These are phyloP conservation scores for Parthenolecanium corni DNA, from an alignment of 2,888 invertebrate species.

Conservation along the genomic window DNA sequence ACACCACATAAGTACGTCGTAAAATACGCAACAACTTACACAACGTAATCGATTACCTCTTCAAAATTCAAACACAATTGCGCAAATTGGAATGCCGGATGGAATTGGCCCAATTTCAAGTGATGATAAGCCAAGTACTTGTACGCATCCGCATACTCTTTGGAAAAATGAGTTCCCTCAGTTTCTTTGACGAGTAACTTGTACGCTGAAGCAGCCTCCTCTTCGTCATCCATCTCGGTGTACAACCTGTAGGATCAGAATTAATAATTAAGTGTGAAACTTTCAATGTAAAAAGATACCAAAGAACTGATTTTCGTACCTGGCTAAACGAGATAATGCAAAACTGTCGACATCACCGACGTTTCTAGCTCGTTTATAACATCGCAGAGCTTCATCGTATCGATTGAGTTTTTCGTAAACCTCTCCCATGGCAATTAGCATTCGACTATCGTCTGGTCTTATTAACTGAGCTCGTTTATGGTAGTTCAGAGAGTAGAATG, in stretches of 20 bases:
- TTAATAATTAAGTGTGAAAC: not conserved
- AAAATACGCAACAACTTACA: not conserved
- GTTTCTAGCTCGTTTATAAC: constrained; percentile 90
- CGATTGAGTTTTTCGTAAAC: constrained; percentile 89
- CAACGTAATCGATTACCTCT: constrained; percentile 2
- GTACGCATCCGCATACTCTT: constrained; percentile 72
- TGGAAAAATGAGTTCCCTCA: constrained; percentile 44
- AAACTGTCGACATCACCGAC: constrained; percentile 94
- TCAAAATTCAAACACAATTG: constrained; percentile 27
- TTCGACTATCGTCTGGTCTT: constrained; percentile 90
- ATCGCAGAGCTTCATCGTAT: constrained; percentile 84
- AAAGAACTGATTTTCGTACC: constrained; percentile 43
- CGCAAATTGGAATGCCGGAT: constrained; percentile 83
- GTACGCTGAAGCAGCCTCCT: constrained; percentile 14
- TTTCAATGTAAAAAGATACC: not conserved
- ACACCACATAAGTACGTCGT: too few relatives aligned
- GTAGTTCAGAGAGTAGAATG: constrained; percentile 89
- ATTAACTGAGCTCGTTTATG: constrained; percentile 83
- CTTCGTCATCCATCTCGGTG: constrained; percentile 14
- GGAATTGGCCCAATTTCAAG: constrained; percentile 65
- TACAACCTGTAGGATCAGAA: constrained; percentile 42
- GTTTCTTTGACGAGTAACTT: constrained; percentile 20
- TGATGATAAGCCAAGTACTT: constrained; percentile 86
- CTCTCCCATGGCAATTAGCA: constrained; percentile 92
- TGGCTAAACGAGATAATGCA: constrained; percentile 85